Evolutionary conservation across 2,888 invertebrate genomes (phyloP), one percentile per base, ranked within the genome.

Genomic region (Busseola fusca): DNA sequence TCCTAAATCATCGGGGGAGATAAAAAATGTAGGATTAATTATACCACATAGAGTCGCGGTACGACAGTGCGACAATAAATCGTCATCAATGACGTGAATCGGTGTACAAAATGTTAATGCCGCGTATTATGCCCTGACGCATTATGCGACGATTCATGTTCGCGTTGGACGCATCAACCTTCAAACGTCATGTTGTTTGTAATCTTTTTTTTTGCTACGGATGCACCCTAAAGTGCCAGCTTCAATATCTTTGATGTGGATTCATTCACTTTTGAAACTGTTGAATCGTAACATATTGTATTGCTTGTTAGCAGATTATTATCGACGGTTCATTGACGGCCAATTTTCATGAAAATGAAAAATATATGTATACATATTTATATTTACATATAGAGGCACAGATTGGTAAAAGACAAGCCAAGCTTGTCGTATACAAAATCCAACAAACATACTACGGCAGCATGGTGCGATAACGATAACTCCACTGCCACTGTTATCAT

Each of bases 61-160:
- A 71, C 56, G 62, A 77, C 77, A 76, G 89, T 85, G 88, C 87
- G 90, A 93, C 94, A 93, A 95, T 95, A 95, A 94, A 95, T 95
- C 91, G 93, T 94, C 93, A 93, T 94, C 93, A 94, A 91, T 93
- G 95, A 94, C 94, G 90, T 93, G 93, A 91, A 94, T 91, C 92
- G 92, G 89, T 91, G 93, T 93, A 93, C 93, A 92, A 93, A 94
- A 94, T 93, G 94, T 93, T 95, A 95, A 95, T 95, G 90, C 94
- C 89, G 91, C 89, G 91, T 91, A 95, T 94, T 95, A 95, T 95
- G 91, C 91, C 91, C 83, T 82, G 87, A 93, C 86, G 91, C 88
- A 95, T 95, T 95, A 95, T 95, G 89, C 89, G 82, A 90, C 87
- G 91, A 91, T 92, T 92, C 85, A 89, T 91, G 90, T 68, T 54